Conservation (phyloP, 1,140 invertebrate genomes). For the Ips typographus region DNA sequence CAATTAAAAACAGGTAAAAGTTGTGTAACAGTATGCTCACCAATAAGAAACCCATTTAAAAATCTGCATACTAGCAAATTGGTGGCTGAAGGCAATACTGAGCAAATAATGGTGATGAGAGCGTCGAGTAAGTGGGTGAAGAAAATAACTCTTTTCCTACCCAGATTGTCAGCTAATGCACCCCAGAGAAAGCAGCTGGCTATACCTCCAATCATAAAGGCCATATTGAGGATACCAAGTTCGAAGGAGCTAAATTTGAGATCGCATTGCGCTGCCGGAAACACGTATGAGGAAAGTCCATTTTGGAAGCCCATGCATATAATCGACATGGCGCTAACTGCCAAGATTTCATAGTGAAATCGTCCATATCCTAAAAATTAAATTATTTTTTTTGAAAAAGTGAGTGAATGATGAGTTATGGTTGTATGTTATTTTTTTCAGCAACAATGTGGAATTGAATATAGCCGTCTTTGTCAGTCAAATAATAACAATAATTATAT, state of each 20-base stretch:
- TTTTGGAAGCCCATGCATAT: constrained; percentile 59
- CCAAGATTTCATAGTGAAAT: constrained; percentile 48
- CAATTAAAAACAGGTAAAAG: background rate
- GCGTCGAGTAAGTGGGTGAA: constrained; percentile 61
- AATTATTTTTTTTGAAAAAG: background rate
- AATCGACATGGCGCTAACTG: constrained; percentile 49
- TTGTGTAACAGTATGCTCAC: constrained; percentile 39
- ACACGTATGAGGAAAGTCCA: constrained; percentile 60
- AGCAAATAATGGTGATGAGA: constrained; percentile 55
- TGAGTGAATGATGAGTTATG: background rate
- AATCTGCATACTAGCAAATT: constrained; percentile 54
- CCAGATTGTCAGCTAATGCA: constrained; percentile 48
- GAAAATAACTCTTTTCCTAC: constrained; percentile 57
- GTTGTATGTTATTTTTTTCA: background rate
- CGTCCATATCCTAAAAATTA: constrained; percentile 49
- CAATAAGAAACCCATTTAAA: constrained; percentile 57
- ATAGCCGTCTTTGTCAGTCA: background rate
- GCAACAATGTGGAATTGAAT: background rate
- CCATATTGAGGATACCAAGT: constrained; percentile 48
- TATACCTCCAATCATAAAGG: constrained; percentile 49
- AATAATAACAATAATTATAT: background rate
- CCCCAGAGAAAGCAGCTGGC: constrained; percentile 50
- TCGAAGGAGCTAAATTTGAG: constrained; percentile 46
- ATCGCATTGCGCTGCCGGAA: constrained; percentile 52
- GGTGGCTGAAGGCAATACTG: constrained; percentile 52